Percentiles rank a stretch among this genome's conserved stretches.
Conservation (phyloP, 2,113 vertebrate species). For the Zootoca vivipara region DNA sequence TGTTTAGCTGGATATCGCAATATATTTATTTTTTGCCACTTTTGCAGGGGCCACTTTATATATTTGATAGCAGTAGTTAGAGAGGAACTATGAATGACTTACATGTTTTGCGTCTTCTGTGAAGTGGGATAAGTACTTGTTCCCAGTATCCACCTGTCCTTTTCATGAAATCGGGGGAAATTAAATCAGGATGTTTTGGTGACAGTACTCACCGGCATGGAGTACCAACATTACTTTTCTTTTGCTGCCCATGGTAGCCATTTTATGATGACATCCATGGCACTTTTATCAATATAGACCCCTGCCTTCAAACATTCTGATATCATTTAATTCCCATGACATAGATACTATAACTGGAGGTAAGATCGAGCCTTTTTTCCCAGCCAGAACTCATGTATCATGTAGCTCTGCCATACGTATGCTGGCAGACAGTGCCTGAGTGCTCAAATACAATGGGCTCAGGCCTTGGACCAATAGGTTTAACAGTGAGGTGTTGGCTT, state of each 20-base stretch:
- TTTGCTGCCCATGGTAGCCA: too few species aligned
- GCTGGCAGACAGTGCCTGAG: too few species aligned
- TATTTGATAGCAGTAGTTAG: neutral
- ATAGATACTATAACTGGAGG: neutral
- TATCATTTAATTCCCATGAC: neutral
- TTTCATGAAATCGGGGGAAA: neutral
- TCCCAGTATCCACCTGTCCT: neutral
- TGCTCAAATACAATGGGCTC: too few species aligned
- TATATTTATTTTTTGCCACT: neutral
- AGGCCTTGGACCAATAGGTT: neutral
- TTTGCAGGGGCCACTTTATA: neutral
- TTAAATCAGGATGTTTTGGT: too few species aligned
- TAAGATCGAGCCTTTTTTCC: neutral
- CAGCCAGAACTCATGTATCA: neutral
- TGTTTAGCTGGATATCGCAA: too few species aligned
- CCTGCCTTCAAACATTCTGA: neutral
- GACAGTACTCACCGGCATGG: too few species aligned
- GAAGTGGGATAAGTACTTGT: neutral
- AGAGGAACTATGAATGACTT: neutral
- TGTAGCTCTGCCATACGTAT: neutral
- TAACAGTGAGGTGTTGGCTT: neutral
- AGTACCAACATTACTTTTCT: too few species aligned
- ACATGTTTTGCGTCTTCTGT: neutral
- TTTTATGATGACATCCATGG: too few species aligned
- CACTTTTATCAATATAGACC: too few species aligned